Base-by-base conservation (phyloP, 2,113 vertebrate species). In the Aepyceros melampus region DNA sequence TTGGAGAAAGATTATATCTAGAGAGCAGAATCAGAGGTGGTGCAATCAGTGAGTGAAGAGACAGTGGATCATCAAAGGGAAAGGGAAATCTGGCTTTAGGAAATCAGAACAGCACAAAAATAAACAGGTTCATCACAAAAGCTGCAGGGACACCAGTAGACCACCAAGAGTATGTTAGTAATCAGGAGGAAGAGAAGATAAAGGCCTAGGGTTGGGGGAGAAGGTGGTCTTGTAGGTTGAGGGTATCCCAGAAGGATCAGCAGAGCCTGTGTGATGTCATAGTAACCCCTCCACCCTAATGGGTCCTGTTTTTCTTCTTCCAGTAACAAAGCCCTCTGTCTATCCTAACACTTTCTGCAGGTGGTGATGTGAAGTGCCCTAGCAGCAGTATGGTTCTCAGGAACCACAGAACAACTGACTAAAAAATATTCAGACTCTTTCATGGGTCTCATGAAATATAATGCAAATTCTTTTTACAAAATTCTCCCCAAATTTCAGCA, bases 361-460 rank as follows among this genome's bases (percentile, higher is more conserved):
- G 16, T 55, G 13, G 33, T 5, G 25, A 47, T 13, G 2, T 23
- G 31, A 58, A 71, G 21, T 49, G 9, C 25, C 1, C 45, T 33
- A 17, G 21, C 40, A 84, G 49, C 21, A 6, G 19, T 4, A 25
- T 33, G 64, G 9, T 55, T 96, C n/a, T 33, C 62, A 84, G 40
- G 14, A 51, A 95, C 29, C 55, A 90, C 27, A 94, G 43, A 84
- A 85, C 49, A 84, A 86, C 29, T 71, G 79, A 58, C 11, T 31
- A 53, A 93, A 85, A 94, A 90, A 58, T 82, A 60, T 2, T 94
- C 71, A 94, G 36, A 55, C 27, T 93, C 40, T 33, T 40, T 76
- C 76, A 64, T 83, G 12, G 16, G n/a, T 67, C 92, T 84, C 16
- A 17, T 49, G 74, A 89, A 91, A 93, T 96, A 55, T 76, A 95